phyloP scores from a whole-genome alignment of 2,113 vertebrate genomes.

The Sus scrofa region DNA sequence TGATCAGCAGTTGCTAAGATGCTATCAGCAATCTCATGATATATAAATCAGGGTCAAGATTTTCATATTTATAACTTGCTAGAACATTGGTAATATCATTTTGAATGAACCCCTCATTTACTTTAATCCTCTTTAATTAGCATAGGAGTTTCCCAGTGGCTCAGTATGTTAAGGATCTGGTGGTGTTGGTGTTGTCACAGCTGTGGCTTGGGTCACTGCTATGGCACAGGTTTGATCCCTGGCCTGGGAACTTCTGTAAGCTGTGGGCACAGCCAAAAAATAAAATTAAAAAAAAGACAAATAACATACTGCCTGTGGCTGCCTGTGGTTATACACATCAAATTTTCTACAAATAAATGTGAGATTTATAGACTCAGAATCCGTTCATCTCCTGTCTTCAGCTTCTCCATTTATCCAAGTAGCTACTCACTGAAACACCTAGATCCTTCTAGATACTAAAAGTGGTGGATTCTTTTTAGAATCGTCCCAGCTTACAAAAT shows the following conservation, averaged over 20 bases:
- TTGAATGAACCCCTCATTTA: slow-evolving; percentile 52
- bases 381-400: background rate
- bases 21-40: slow-evolving; percentile 73
- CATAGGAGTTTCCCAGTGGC: too few relatives aligned
- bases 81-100: slow-evolving; percentile 70
- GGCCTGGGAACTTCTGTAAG: too few relatives aligned
- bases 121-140: background rate
- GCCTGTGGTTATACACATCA: background rate
- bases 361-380: background rate
- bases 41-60: slow-evolving; percentile 64
- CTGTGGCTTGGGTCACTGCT: too few relatives aligned
- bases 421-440: background rate
- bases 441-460: background rate
- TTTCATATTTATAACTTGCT: slow-evolving; percentile 73
- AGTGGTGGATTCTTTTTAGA: background rate
- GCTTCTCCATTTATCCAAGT: background rate
- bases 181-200: too few relatives aligned
- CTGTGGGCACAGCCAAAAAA: too few relatives aligned
- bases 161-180: too few relatives aligned
- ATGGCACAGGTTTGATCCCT: too few relatives aligned
- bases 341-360: slow-evolving; percentile 16
- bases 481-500: background rate
- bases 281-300: too few relatives aligned
- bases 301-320: background rate
- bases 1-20: slow-evolving; percentile 68